Evolutionary conservation across 2,888 invertebrate species (phyloP).

Genomic region (Ophion obscuratus): DNA sequence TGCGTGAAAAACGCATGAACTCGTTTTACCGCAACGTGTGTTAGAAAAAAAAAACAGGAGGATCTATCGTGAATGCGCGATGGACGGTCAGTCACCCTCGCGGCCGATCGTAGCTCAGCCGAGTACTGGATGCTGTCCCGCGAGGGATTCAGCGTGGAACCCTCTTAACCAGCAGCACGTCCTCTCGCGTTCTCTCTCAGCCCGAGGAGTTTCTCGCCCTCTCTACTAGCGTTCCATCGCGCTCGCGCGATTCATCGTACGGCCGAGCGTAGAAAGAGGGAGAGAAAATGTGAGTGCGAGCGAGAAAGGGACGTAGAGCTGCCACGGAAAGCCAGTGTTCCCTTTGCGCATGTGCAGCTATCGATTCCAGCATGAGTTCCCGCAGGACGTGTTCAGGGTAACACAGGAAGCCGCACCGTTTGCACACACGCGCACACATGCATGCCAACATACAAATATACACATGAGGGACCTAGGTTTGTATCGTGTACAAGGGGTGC

Average conservation of each 20-base stretch:
- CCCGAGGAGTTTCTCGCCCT: conserved; percentile 68
- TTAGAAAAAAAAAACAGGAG: conserved; percentile 31
- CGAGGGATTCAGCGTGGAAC: conserved; percentile 82
- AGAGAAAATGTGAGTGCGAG: conserved; percentile 7
- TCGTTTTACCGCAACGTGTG: conserved; percentile 5
- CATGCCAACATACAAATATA: conserved; percentile 6
- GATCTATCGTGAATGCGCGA: conserved; percentile 52
- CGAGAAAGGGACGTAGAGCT: neutral
- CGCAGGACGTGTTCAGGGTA: conserved; percentile 73
- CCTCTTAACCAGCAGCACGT: conserved; percentile 70
- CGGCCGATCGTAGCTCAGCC: conserved; percentile 74
- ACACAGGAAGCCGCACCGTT: conserved; percentile 65
- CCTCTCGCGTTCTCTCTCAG: conserved; percentile 58
- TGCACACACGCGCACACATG: conserved; percentile 5
- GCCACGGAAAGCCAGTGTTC: conserved; percentile 6
- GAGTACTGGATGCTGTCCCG: conserved; percentile 81
- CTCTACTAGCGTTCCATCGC: conserved; percentile 60
- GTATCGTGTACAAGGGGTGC: conserved; percentile 39
- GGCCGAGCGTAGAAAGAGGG: conserved; percentile 33
- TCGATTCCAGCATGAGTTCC: conserved; percentile 79
- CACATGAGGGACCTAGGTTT: conserved; percentile 26
- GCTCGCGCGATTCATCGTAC: conserved; percentile 65
- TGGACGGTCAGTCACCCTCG: conserved; percentile 73
- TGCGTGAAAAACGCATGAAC: neutral
- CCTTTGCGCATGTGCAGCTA: conserved; percentile 81